Evolutionary conservation across 2,113 vertebrate genomes (phyloP).

Genomic region (Mugil cephalus): DNA sequence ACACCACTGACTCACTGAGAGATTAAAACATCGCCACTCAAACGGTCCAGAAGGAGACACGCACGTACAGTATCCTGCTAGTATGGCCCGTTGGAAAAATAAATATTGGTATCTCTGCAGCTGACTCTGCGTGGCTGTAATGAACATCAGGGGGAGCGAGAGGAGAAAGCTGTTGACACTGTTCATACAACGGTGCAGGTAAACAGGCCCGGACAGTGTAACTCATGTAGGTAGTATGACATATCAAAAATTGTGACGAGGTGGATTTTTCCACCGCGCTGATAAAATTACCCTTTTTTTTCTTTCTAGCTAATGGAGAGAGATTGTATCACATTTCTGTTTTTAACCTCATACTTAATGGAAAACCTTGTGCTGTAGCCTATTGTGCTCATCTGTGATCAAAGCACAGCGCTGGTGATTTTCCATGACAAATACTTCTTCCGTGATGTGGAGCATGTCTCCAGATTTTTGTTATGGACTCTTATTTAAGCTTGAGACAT

Average conservation of each 20-base stretch:
- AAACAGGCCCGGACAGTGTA: conserved; percentile 32
- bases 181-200: conserved; percentile 49
- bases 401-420: conserved; percentile 3
- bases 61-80: conserved; percentile 19
- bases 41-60: conserved; percentile 8
- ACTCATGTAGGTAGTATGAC: conserved; percentile 10
- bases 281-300: background rate
- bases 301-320: background rate
- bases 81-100: conserved; percentile 56
- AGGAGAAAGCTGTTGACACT: conserved; percentile 43
- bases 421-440: background rate
- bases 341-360: background rate
- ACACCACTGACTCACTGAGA: conserved; percentile 34
- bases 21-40: conserved; percentile 46
- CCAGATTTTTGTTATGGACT: background rate
- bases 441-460: background rate
- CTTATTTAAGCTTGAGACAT: background rate
- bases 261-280: conserved; percentile 8
- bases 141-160: conserved; percentile 51
- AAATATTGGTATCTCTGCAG: conserved; percentile 60
- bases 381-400: background rate
- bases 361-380: background rate
- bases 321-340: background rate
- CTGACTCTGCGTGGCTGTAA: conserved; percentile 49
- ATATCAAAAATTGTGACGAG: background rate